Base-by-base conservation (phyloP, 2,797 vertebrate species). In the Micromesistius poutassou region DNA sequence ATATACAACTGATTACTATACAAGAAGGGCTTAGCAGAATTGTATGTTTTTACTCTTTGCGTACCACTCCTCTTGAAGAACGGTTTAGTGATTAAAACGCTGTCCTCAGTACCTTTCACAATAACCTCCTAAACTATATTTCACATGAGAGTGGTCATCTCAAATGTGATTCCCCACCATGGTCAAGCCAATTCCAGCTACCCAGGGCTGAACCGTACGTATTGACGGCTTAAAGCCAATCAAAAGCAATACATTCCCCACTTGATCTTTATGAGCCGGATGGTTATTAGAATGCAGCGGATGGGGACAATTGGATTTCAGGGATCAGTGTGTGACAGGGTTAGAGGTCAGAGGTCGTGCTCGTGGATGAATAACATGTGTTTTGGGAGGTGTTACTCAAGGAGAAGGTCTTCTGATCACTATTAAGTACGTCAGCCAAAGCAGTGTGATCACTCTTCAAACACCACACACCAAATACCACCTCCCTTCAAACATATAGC, bases 241-340 rank as follows among this genome's bases (percentile, higher is more conserved):
- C 79, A 62, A 81, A 81, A 81, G 71, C 73, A 79, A 71, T 83
- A 76, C 75, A 68, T 42, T 86, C 80, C 76, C 84, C 77, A 83
- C 73, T 68, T 74, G 22, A 33, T 75, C 80, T 81, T 79, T 72
- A 83, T 88, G 86, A 85, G 78, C 77, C 22, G 10, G 28, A 30
- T 79, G 81, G 74, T 82, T 81, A 89, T 90, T 90, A 71, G 77
- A 88, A 87, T 86, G 88, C 77, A 76, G 72, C 5, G 72, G 62
- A 30, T 62, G 72, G 35, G 74, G 75, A 85, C 84, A 86, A 85
- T 89, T 79, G n/a, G 80, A 82, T 89, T 85, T 86, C 5, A 72
- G 76, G 82, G 85, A 80, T 80, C 79, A 71, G 35, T 25, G 71
- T 31, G 79, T 22, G 46, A 85, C 81, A 82, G n/a, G n/a, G n/a